Percentiles rank a stretch among this genome's conserved stretches.
Conservation (phyloP, 2,113 vertebrate genomes). For the Amazona guildingii region DNA sequence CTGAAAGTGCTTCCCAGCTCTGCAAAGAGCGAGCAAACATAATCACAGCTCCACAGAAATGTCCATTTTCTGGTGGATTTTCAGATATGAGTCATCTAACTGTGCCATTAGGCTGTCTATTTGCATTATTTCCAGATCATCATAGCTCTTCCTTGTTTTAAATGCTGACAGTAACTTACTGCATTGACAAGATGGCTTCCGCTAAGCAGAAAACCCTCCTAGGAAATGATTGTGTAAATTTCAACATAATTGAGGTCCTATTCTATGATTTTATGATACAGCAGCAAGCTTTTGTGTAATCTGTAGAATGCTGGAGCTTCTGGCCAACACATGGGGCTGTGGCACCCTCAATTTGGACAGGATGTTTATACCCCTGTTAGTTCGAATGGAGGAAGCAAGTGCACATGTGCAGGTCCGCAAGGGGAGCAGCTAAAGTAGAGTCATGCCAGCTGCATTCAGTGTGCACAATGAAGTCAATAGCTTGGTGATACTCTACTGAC, state of each 20-base stretch:
- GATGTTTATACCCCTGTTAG: background rate
- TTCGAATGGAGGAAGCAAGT: background rate
- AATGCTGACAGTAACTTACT: background rate
- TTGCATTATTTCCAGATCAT: background rate
- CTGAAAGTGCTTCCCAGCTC: background rate
- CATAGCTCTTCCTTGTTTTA: background rate
- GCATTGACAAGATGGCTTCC: background rate
- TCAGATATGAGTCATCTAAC: background rate
- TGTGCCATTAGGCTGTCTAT: background rate
- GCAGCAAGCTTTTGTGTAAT: background rate
- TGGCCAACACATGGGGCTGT: background rate
- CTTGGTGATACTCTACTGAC: background rate
- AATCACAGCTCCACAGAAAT: background rate
- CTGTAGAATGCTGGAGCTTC: background rate
- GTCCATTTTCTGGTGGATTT: background rate
- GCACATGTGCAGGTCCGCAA: background rate
- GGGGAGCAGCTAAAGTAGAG: background rate
- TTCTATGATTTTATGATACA: background rate
- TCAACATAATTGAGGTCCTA: background rate
- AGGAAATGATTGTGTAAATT: background rate
- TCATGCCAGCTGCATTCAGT: background rate
- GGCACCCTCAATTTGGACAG: background rate
- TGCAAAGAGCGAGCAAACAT: background rate
- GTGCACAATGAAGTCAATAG: rapidly evolving
- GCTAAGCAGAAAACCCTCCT: background rate